Base-by-base conservation (phyloP, 2,888 invertebrate species). In the Chalcis sispes region DNA sequence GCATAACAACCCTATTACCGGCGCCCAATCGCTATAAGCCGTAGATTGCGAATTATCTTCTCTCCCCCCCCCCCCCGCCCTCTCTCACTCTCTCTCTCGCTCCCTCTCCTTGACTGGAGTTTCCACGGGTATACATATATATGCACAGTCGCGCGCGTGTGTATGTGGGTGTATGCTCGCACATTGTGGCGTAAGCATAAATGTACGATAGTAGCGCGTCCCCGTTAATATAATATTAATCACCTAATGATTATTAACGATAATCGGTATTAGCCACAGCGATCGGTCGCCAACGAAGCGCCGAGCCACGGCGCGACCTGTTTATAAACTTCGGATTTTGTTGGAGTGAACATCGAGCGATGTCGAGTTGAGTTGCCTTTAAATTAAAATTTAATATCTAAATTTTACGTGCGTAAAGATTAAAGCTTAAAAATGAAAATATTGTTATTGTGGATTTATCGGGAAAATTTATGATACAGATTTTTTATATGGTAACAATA, bases 1-100 rank as follows among this genome's bases (percentile, higher is more conserved):
- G 83, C 83, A 81, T 83, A 83, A 85, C 82, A 83, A 82, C 81
- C 81, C 83, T 82, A 83, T 85, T 85, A 84, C 79, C 79, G 46
- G 73, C 78, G 79, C 80, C 81, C 82, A 80, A 85, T 84, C 82
- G 84, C 83, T 81, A 82, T 84, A 83, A 84, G 83, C 85, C 79
- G 80, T 82, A 82, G 82, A 85, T 84, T 82, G 83, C 80, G 81
- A 82, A 85, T 84, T 84, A 85, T 84, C 80, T 75, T 52, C 66
- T 61, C 73, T 65, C 78, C 62, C 72, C 61, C 72, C 66, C 56
- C 66, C 56, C 46, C 72, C 27, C 61, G 29, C 54, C 56, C 15
- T 1, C 40, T 46, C 42, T 29, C 18, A 10, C 64, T 29, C 13
- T 13, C 13, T 13, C 23, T 0, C 23, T 8, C 7, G 42, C 40